A percentile compares a stretch with the other conserved stretches of the same genome.
phyloP scores from a whole-genome alignment of 2,113 vertebrate species.

The Poecilia latipinna region DNA sequence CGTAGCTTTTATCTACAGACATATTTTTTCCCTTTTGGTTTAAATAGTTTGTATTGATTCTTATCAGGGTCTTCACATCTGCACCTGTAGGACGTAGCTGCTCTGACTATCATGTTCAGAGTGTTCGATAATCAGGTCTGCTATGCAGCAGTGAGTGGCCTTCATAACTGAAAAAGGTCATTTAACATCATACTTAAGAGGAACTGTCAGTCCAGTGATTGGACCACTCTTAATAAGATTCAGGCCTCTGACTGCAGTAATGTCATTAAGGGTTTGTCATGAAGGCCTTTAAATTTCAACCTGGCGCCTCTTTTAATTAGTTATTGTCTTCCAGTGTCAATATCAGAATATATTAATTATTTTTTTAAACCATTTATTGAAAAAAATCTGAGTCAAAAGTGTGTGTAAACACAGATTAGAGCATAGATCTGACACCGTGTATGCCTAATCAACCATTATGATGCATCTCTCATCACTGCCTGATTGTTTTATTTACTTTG shows the following conservation, averaged over 20 bases:
- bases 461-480: too few species aligned
- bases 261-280: neutral
- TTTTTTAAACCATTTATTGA: slow-evolving; percentile 2
- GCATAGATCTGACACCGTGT: too few species aligned
- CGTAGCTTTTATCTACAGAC: too few species aligned
- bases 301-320: neutral
- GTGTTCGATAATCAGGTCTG: slow-evolving; percentile 2
- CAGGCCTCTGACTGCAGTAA: neutral
- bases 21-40: neutral
- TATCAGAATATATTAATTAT: neutral
- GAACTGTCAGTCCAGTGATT: slow-evolving; percentile 5
- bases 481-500: too few species aligned
- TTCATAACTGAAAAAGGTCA: slow-evolving; percentile 1
- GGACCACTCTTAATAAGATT: neutral
- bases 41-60: neutral
- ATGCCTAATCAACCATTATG: too few species aligned
- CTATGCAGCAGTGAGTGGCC: neutral
- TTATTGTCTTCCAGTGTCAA: neutral
- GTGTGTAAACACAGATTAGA: too few species aligned
- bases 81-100: neutral
- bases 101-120: neutral
- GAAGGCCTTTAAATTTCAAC: neutral
- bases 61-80: neutral
- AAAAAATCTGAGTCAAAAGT: neutral
- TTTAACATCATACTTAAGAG: neutral